These are phyloP conservation scores for Siphlonurus alternatus DNA, from an alignment of 2,888 invertebrate species.

Conservation along the genomic window DNA sequence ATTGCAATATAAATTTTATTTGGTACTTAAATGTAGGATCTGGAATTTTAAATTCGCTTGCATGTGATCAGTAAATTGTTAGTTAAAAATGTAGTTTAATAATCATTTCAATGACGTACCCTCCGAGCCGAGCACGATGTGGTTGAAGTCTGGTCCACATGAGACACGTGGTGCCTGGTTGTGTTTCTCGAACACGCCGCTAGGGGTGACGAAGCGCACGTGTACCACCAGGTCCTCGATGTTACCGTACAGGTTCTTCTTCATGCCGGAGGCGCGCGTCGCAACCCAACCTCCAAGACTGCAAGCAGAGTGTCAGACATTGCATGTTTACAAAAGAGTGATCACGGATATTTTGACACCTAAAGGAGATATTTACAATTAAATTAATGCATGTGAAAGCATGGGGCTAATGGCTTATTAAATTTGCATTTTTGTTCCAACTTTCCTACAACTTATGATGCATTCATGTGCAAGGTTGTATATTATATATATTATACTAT, in stretches of 20 bases:
- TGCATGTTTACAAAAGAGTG: background rate
- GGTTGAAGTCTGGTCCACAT: slow-evolving; percentile 38
- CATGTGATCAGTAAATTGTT: too few species aligned
- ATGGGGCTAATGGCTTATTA: too few species aligned
- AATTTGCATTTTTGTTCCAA: too few species aligned
- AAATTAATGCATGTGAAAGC: background rate
- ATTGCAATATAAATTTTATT: too few species aligned
- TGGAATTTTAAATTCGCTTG: too few species aligned
- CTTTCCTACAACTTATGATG: too few species aligned
- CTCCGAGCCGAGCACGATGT: slow-evolving; percentile 37
- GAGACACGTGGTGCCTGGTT: slow-evolving; percentile 35
- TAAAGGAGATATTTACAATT: background rate
- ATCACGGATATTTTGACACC: background rate
- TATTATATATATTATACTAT: too few species aligned
- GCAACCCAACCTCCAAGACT: slow-evolving; percentile 39
- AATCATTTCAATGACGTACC: too few species aligned
- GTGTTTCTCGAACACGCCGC: slow-evolving; percentile 31
- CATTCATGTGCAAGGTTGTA: too few species aligned
- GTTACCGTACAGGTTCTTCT: slow-evolving; percentile 42
- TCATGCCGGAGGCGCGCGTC: slow-evolving; percentile 43
- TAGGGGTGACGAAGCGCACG: slow-evolving; percentile 34
- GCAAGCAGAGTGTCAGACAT: background rate
- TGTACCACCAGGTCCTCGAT: slow-evolving; percentile 38
- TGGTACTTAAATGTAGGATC: too few species aligned
- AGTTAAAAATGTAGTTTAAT: too few species aligned